Conservation (phyloP, 2,797 vertebrate genomes). For the Peromyscus nudipes region DNA sequence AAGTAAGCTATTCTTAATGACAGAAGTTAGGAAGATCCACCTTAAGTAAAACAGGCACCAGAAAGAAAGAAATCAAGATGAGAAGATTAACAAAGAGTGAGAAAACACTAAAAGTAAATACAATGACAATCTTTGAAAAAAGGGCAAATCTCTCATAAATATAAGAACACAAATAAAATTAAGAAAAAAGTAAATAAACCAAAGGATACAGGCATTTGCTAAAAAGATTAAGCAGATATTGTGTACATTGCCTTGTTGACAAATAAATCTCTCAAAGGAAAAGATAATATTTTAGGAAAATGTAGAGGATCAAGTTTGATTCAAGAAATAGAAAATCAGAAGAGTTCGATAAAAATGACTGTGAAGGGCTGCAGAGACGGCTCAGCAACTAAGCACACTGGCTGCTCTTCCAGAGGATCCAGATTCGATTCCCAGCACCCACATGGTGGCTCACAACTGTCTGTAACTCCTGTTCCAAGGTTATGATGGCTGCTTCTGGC, state of each 20-base stretch:
- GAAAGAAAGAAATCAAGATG: slow-evolving; percentile 39
- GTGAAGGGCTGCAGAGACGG: neutral
- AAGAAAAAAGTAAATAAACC: slow-evolving; percentile 4
- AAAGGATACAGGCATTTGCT: slow-evolving; percentile 41
- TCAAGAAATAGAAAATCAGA: slow-evolving; percentile 30
- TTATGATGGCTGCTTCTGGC: neutral
- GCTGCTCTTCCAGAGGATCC: neutral
- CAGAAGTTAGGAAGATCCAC: slow-evolving; percentile 59
- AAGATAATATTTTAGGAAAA: slow-evolving; percentile 24
- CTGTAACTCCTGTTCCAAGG: neutral
- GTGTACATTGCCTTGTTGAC: neutral
- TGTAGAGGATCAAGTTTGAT: neutral
- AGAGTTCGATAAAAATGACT: neutral
- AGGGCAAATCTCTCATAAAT: slow-evolving; percentile 42
- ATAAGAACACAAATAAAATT: slow-evolving; percentile 22
- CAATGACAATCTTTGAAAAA: neutral
- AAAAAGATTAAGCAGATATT: slow-evolving; percentile 33
- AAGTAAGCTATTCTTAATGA: slow-evolving; percentile 12
- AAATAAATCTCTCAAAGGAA: slow-evolving; percentile 54
- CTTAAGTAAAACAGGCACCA: slow-evolving; percentile 19
- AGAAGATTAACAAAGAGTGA: slow-evolving; percentile 53
- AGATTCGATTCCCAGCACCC: neutral
- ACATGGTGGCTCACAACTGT: neutral
- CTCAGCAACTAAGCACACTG: neutral
- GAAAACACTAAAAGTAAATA: slow-evolving; percentile 41